These are phyloP conservation scores for Muscidifurax raptorellus DNA, from an alignment of 1,140 invertebrate genomes.

Conservation along the genomic window DNA sequence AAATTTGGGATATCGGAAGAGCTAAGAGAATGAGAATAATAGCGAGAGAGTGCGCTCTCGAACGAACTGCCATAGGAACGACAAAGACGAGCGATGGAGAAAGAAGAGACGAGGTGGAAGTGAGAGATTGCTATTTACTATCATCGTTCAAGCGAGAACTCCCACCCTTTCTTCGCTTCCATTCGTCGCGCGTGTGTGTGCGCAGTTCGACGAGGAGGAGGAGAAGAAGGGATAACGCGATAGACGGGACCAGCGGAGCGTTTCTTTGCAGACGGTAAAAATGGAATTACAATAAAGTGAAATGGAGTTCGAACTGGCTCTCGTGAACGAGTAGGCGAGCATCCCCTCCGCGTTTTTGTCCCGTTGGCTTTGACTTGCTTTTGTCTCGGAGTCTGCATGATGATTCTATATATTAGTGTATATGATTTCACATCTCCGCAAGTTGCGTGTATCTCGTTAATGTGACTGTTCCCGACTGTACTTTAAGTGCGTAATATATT, in stretches of 20 bases:
- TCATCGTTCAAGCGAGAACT: slow-evolving; percentile 60
- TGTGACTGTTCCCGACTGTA: too few species aligned
- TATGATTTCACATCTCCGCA: too few species aligned
- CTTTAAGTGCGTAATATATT: too few species aligned
- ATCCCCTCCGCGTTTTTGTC: neutral
- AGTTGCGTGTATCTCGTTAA: too few species aligned
- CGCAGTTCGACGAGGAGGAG: neutral
- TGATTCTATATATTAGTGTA: too few species aligned
- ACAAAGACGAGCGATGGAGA: neutral
- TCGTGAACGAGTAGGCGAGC: neutral
- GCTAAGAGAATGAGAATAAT: slow-evolving; percentile 32
- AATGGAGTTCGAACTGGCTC: slow-evolving; percentile 60
- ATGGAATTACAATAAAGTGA: slow-evolving; percentile 67
- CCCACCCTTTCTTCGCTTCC: neutral
- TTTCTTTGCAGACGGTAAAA: slow-evolving; percentile 66
- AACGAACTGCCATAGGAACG: neutral
- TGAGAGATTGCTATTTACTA: slow-evolving; percentile 60
- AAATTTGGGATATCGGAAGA: slow-evolving; percentile 22
- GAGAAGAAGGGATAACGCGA: slow-evolving; percentile 59
- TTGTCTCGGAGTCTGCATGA: too few species aligned
- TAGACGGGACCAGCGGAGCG: slow-evolving; percentile 62
- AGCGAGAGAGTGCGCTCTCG: slow-evolving; percentile 23
- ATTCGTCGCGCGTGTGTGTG: neutral
- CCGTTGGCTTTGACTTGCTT: neutral
- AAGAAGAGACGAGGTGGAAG: slow-evolving; percentile 26